A percentile compares a stretch with the other conserved stretches of the same genome.
Conservation (phyloP, 2,797 vertebrate species). For the Artibeus lituratus region DNA sequence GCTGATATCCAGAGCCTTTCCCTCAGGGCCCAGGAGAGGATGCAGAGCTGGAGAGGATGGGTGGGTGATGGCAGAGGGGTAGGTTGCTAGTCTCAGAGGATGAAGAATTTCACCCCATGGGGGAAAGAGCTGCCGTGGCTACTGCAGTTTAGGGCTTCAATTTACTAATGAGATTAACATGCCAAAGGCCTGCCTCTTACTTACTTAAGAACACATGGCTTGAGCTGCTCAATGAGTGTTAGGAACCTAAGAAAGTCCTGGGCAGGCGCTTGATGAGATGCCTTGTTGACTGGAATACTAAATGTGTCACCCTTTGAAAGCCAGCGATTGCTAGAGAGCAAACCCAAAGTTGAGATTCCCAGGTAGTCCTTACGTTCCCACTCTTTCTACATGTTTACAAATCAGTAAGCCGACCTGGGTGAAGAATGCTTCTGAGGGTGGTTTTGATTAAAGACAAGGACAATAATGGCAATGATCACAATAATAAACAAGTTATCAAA, state of each 20-base stretch:
- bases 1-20: constrained; percentile 27
- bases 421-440: background rate
- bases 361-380: background rate
- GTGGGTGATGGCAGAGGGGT: background rate
- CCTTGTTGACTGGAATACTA: constrained; percentile 73
- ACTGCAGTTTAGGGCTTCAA: constrained; percentile 53
- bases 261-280: constrained; percentile 71
- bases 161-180: constrained; percentile 72
- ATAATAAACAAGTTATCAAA: background rate
- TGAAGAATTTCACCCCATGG: constrained; percentile 20
- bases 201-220: constrained; percentile 61
- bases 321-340: background rate
- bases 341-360: background rate
- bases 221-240: constrained; percentile 74
- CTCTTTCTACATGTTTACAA: background rate
- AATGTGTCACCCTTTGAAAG: constrained; percentile 9
- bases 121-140: background rate
- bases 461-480: background rate
- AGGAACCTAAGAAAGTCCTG: constrained; percentile 58
- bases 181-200: constrained; percentile 68
- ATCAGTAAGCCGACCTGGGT: background rate
- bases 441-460: background rate
- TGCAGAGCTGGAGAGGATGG: background rate
- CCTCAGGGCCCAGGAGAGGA: background rate
- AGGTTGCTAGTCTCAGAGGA: background rate